Evolutionary conservation across 1,140 invertebrate species (phyloP).

Genomic region (Bicyclus anynana): DNA sequence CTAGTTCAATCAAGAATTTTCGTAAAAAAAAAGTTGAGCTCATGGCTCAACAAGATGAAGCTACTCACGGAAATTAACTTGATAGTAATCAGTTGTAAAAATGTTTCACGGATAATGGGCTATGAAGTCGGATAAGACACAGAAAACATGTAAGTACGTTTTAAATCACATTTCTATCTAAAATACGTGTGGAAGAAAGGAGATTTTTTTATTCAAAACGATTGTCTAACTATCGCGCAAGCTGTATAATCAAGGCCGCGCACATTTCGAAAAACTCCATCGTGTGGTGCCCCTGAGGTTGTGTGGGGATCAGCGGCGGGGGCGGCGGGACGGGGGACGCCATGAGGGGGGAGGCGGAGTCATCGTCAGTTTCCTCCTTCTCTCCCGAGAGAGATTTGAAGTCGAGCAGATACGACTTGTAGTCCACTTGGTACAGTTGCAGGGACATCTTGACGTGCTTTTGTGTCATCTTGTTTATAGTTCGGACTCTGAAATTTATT

Average conservation of each 20-base stretch:
- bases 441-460: conserved; percentile 97
- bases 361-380: conserved; percentile 81
- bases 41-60: too few species aligned
- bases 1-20: too few species aligned
- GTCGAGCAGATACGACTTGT: conserved; percentile 97
- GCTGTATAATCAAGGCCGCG: conserved; percentile 96
- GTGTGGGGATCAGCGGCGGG: conserved; percentile 35
- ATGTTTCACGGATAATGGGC: too few species aligned
- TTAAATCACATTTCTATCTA: neutral
- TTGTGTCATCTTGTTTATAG: conserved; percentile 88
- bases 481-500: conserved; percentile 86
- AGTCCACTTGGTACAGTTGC: conserved; percentile 99
- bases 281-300: conserved; percentile 88
- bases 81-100: too few species aligned
- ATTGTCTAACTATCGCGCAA: conserved; percentile 89
- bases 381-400: conserved; percentile 96
- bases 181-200: neutral
- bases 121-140: too few species aligned
- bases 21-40: too few species aligned
- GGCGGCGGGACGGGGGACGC: conserved; percentile 47
- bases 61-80: too few species aligned
- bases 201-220: neutral
- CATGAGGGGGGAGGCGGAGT: conserved; percentile 62
- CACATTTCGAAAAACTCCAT: conserved; percentile 99
- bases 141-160: neutral